Evolutionary conservation across 2,888 invertebrate species (phyloP), one percentile per base, ranked within the genome.

Genomic region (Leptopilina syphax): DNA sequence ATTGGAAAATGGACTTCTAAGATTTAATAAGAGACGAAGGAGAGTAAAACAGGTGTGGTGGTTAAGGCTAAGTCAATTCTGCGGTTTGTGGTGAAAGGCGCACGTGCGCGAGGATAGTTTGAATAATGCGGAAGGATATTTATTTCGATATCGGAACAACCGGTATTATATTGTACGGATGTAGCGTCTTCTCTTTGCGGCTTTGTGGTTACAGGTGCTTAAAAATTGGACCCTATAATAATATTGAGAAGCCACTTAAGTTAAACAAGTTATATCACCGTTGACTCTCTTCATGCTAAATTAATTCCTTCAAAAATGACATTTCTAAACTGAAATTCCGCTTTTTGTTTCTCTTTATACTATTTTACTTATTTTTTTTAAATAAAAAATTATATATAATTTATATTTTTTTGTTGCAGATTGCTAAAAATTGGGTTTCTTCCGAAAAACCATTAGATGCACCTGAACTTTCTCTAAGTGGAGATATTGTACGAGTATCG

Each of bases 351-450:
- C 10, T 50, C 10, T 9, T 50, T 50, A 10, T 12, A 50, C 50
- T 50, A 50, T 7, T 9, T 47, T 9, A 7, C 0, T 7, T 47
- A 9, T 47, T 47, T 47, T 34, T 34, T 34, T 34, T 34, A 2
- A 3, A 27, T 34, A 2, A 34, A 34, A 34, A 4, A 34, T 34
- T 34, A 3, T 34, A 34, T 34, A 34, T 34, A 34, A 34, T 34
- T 34, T 34, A 18, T 18, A 18, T 18, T 18, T 18, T 77, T 76
- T 66, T 76, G 68, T 86, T 88, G 12, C 88, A 94, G 94, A 89
- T 94, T 65, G 90, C 93, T n/a, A 93, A 92, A 81, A 95, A 95
- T 90, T 95, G 95, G 94, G 93, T 94, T 66, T 93, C 95, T 41
- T 94, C 94, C 83, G 86, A 91, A 50, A 90, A 93, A 79, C 93